phyloP scores from a whole-genome alignment of 2,888 invertebrate species.

The Drosophila putrida region DNA sequence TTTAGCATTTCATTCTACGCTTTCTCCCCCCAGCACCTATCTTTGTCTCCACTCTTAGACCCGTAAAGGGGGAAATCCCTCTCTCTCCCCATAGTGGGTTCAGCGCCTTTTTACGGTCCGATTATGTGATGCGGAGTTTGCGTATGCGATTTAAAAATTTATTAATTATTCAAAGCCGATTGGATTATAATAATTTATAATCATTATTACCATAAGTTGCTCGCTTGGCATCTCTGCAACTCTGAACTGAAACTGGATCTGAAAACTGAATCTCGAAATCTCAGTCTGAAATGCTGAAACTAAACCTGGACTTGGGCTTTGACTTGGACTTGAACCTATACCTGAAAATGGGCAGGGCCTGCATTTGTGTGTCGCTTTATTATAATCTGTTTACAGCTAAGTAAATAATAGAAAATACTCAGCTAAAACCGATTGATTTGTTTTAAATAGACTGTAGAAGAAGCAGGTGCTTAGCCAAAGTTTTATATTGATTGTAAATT shows the following conservation, averaged over 20 bases:
- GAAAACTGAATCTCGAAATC: constrained; percentile 16
- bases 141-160: constrained; percentile 73
- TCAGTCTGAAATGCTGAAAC: background rate
- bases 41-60: background rate
- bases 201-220: constrained; percentile 78
- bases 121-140: constrained; percentile 63
- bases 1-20: constrained; percentile 74
- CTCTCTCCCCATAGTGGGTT: constrained; percentile 27
- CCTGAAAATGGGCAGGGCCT: constrained; percentile 11
- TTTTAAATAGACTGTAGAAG: too few species aligned
- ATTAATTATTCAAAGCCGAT: constrained; percentile 86
- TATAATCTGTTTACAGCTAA: constrained; percentile 7
- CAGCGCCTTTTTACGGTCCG: constrained; percentile 70
- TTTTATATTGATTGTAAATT: background rate
- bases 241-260: constrained; percentile 20
- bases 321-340: background rate
- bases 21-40: constrained; percentile 49
- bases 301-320: background rate
- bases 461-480: background rate
- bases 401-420: constrained; percentile 2
- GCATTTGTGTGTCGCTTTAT: constrained; percentile 6
- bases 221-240: constrained; percentile 31
- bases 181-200: constrained; percentile 86
- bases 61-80: background rate
- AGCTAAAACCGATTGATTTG: background rate